Percentiles rank a stretch among this genome's conserved stretches.
Evolutionary conservation across 1,140 invertebrate genomes (phyloP).

Genomic region (Drosophila pachea): DNA sequence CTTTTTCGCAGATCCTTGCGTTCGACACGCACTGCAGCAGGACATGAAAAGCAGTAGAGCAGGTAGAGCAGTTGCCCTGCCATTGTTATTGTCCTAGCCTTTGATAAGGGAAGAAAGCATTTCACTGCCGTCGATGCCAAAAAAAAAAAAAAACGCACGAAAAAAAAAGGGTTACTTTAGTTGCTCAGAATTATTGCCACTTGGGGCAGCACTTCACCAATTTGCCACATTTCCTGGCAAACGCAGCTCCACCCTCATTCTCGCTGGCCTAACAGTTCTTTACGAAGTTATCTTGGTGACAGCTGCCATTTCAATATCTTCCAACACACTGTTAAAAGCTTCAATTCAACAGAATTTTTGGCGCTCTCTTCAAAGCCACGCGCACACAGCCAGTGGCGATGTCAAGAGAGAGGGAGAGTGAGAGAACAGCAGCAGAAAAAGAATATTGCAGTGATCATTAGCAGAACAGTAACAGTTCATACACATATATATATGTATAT

Average conservation of each 20-base stretch:
- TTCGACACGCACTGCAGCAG: constrained; percentile 45
- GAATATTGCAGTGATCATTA: constrained; percentile 3
- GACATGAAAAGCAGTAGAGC: constrained; percentile 6
- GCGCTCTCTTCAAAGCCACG: not conserved
- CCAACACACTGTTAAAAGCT: constrained; percentile 14
- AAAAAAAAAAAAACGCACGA: too few species aligned
- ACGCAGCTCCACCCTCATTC: not conserved
- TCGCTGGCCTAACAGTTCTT: not conserved
- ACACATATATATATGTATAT: not conserved
- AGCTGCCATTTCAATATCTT: constrained; percentile 18
- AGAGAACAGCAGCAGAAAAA: not conserved
- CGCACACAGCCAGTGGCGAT: not conserved
- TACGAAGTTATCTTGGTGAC: not conserved
- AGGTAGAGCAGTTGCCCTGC: constrained; percentile 26
- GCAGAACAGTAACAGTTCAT: not conserved
- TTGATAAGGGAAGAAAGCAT: constrained; percentile 63
- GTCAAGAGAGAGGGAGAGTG: not conserved
- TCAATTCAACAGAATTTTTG: not conserved
- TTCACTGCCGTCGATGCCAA: constrained; percentile 32
- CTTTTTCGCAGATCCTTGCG: constrained; percentile 35
- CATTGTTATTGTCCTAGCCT: constrained; percentile 9
- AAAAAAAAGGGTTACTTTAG: constrained; percentile 27
- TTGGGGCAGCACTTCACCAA: constrained; percentile 2
- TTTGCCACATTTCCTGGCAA: constrained; percentile 9
- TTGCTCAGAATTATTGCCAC: not conserved